These are phyloP conservation scores for Neopipo cinnamomea DNA, from an alignment of 2,113 vertebrate species.

Conservation along the genomic window DNA sequence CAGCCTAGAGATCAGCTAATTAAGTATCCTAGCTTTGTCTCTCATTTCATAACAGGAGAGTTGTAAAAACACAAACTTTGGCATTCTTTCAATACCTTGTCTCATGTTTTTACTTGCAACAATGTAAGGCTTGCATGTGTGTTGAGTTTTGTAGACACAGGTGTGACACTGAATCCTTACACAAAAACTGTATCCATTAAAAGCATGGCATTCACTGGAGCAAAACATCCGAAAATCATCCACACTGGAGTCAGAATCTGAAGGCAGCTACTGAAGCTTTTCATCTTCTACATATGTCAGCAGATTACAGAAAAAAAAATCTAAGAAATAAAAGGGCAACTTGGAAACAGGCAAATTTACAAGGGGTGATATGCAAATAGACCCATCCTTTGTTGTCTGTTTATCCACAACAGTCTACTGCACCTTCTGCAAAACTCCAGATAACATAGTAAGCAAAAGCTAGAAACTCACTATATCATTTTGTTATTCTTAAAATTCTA, in stretches of 20 bases:
- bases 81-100: neutral
- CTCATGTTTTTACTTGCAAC: conserved; percentile 18
- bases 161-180: neutral
- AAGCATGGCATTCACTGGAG: neutral
- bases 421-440: neutral
- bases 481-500: neutral
- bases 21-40: neutral
- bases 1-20: neutral
- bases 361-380: neutral
- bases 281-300: neutral
- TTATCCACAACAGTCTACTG: neutral
- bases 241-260: neutral
- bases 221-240: neutral
- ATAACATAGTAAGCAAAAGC: neutral
- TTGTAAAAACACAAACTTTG: neutral
- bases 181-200: neutral
- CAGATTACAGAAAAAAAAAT: neutral
- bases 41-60: neutral
- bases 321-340: neutral
- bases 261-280: neutral
- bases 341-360: neutral
- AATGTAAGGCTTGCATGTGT: neutral
- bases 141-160: neutral
- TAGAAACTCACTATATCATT: neutral
- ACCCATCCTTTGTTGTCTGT: neutral